Percentiles rank a stretch among this genome's conserved stretches.
Conservation (phyloP, 1,140 invertebrate species). For the Heliconius congener region DNA sequence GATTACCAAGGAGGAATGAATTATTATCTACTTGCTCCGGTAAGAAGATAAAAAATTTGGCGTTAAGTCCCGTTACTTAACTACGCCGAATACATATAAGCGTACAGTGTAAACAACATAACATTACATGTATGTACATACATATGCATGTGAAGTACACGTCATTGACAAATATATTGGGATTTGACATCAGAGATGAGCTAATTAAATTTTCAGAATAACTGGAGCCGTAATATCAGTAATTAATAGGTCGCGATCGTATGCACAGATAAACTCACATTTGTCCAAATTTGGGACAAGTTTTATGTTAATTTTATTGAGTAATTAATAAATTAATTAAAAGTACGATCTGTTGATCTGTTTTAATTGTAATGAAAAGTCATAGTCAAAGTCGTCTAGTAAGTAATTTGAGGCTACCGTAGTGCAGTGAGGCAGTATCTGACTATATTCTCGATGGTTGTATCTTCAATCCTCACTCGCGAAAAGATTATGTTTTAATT, state of each 20-base stretch:
- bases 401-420: too few species aligned
- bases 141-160: not conserved
- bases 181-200: not conserved
- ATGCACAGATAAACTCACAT: not conserved
- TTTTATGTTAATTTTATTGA: not conserved
- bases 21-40: too few species aligned
- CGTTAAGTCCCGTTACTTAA: too few species aligned
- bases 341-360: not conserved
- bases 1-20: too few species aligned
- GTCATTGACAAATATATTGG: too few species aligned
- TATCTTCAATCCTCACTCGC: too few species aligned
- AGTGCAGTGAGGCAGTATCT: not conserved
- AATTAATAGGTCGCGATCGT: not conserved
- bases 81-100: too few species aligned
- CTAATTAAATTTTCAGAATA: conserved; percentile 5
- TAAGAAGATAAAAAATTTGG: too few species aligned
- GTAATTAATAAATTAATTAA: not conserved
- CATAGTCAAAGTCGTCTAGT: not conserved
- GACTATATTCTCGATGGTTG: too few species aligned
- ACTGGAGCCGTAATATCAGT: not conserved
- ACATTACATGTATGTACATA: not conserved
- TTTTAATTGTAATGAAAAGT: not conserved
- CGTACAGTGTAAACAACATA: not conserved
- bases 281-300: not conserved
- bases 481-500: too few species aligned